phyloP scores from a whole-genome alignment of 2,113 vertebrate species.

The Solea solea region DNA sequence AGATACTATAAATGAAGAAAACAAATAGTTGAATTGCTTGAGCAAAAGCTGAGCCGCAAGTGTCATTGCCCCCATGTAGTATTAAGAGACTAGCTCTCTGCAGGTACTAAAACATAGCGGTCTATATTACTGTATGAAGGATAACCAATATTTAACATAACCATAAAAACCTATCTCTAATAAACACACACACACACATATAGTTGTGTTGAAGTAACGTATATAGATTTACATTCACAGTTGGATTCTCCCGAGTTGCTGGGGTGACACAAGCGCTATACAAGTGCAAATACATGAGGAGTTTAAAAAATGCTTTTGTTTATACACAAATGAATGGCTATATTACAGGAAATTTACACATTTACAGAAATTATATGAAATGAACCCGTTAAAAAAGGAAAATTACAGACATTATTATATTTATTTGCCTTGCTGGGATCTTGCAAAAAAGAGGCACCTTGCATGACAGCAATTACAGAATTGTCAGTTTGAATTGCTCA shows the following conservation, averaged over 20 bases:
- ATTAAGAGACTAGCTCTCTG: conserved; percentile 18
- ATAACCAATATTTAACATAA: conserved; percentile 19
- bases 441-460: conserved; percentile 44
- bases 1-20: conserved; percentile 22
- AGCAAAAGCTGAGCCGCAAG: conserved; percentile 5
- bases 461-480: conserved; percentile 34
- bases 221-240: conserved; percentile 64
- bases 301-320: conserved; percentile 61
- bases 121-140: conserved; percentile 10
- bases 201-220: conserved; percentile 29
- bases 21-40: neutral
- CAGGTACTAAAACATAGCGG: conserved; percentile 12
- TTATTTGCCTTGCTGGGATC: conserved; percentile 37
- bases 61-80: neutral
- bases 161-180: conserved; percentile 4
- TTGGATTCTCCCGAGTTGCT: conserved; percentile 45
- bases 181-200: neutral
- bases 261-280: conserved; percentile 50
- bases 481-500: conserved; percentile 26
- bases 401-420: conserved; percentile 59
- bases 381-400: conserved; percentile 56
- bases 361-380: conserved; percentile 64
- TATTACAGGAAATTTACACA: conserved; percentile 66
- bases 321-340: conserved; percentile 57
- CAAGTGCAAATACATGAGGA: conserved; percentile 57